phyloP scores from a whole-genome alignment of 2,797 vertebrate species.

The Mus caroli region DNA sequence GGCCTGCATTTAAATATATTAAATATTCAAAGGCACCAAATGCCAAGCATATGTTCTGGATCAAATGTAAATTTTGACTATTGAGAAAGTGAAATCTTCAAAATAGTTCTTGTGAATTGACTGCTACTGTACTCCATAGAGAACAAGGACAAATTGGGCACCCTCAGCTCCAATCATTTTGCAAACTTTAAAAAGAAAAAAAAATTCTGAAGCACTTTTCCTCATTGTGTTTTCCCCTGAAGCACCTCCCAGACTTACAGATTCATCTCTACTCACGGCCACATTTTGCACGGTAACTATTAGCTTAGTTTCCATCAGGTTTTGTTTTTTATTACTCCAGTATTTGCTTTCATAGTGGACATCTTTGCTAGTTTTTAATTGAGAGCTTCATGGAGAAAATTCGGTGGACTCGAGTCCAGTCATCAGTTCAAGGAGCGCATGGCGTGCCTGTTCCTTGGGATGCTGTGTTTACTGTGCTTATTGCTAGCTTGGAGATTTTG shows the following conservation, averaged over 20 bases:
- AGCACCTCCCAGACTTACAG: not conserved
- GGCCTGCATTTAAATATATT: conserved; percentile 38
- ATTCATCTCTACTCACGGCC: conserved; percentile 53
- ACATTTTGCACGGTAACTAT: conserved; percentile 54
- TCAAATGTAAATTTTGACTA: conserved; percentile 50
- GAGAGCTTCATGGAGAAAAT: conserved; percentile 70
- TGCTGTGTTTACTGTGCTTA: conserved; percentile 64
- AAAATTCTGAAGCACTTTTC: conserved; percentile 7
- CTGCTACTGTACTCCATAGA: not conserved
- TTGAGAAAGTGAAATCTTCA: conserved; percentile 22
- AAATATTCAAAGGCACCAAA: conserved; percentile 49
- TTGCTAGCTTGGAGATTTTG: conserved; percentile 60
- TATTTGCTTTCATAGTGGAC: conserved; percentile 66
- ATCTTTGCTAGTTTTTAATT: conserved; percentile 82
- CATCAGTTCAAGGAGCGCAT: conserved; percentile 50
- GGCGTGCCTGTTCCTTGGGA: not conserved
- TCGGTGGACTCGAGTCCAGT: conserved; percentile 43
- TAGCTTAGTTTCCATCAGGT: conserved; percentile 52
- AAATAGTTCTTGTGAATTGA: not conserved
- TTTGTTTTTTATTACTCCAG: conserved; percentile 67
- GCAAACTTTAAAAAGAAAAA: not conserved
- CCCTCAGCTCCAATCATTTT: not conserved
- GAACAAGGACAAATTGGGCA: not conserved
- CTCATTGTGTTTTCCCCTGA: conserved; percentile 65
- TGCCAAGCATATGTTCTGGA: not conserved